phyloP scores from a whole-genome alignment of 2,113 vertebrate genomes.

The Datnioides undecimradiatus region DNA sequence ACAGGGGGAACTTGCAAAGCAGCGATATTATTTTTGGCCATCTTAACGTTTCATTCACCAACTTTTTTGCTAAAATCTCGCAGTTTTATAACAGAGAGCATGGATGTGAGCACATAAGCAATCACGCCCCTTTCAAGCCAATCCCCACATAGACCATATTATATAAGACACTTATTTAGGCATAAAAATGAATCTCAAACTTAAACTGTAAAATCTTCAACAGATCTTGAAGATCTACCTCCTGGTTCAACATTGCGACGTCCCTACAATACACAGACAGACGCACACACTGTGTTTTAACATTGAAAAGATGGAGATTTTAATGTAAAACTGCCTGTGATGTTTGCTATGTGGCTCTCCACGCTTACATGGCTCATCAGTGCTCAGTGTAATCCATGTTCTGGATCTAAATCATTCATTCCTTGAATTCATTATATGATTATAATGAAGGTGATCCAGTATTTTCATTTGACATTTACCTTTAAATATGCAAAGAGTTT shows the following conservation, averaged over 20 bases:
- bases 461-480: constrained; percentile 4
- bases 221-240: not conserved
- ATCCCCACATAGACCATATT: not conserved
- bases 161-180: constrained; percentile 16
- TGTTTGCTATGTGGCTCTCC: no score
- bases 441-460: not conserved
- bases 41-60: not conserved
- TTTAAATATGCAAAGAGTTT: not conserved
- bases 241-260: not conserved
- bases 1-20: not conserved
- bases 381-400: not conserved
- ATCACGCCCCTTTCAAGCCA: not conserved
- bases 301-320: no score
- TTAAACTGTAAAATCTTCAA: constrained; percentile 13
- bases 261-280: not conserved
- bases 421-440: not conserved
- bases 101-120: not conserved
- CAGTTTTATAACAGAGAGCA: not conserved
- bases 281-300: no score
- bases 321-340: not conserved
- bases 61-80: not conserved
- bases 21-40: not conserved
- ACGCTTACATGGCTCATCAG: not conserved
- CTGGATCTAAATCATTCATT: not conserved
- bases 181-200: constrained; percentile 5